Base-by-base conservation (phyloP, 2,888 invertebrate genomes). In the Pachliopta kotzebuea region DNA sequence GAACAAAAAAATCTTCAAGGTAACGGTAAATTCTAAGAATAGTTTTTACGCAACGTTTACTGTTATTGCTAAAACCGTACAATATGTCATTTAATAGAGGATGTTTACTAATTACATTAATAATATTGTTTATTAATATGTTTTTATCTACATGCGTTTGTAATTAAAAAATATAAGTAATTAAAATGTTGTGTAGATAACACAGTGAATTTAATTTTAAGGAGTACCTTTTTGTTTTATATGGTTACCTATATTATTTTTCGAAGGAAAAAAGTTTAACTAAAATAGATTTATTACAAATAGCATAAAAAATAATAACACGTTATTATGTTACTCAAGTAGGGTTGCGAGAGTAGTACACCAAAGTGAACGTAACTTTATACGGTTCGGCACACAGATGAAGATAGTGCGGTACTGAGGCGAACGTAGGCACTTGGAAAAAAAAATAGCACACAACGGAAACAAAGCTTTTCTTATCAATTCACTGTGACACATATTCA, bases 371-470 rank as follows among this genome's bases (percentile, higher is more conserved):
- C 87, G 90, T 85, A 85, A 80, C 75, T 71, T 68, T 75, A 67
- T 76, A 85, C 80, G 86, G 80, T 84, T 77, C 82, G 84, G 69
- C 78, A 86, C 80, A 70, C 80, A 81, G 90, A 90, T 90, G 82
- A 78, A 86, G 90, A 90, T 90, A 88, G 72, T 74, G 71, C 67
- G 73, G 59, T 74, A 74, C 73, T 52, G 45, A 54, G 55, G 62
- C 65, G 62, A 59, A 68, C 61, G 63, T 78, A 81, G 81, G 79
- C 82, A 82, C 79, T 83, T 78, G 20, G 61, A 78, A 45, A 45
- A 45, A 83, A 83, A 84, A 88, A 89, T 88, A 83, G 89, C 88
- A 88, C 90, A 90, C 86, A 87, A 87, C 89, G 88, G 88, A 90
- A 85, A 86, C 81, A 70, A 69, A 73, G 73, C 75, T 71, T 71